phyloP scores from a whole-genome alignment of 2,113 vertebrate genomes.

The Mastomys natalensis region DNA sequence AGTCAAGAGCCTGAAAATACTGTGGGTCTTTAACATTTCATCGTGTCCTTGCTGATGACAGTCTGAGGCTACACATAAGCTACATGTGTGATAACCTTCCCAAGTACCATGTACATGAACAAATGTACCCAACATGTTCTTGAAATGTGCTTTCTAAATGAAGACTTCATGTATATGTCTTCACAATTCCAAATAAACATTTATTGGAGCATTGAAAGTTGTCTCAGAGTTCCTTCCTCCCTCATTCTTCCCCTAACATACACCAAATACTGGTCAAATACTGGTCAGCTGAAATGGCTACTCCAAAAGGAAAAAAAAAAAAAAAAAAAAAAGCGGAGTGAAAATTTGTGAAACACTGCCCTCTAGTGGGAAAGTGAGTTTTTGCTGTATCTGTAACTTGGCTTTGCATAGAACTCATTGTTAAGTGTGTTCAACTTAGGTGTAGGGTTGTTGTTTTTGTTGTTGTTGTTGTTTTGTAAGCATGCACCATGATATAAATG shows the following conservation, averaged over 20 bases:
- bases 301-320: background rate
- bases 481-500: background rate
- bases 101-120: background rate
- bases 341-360: slow-evolving; percentile 78
- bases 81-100: background rate
- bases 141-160: background rate
- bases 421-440: background rate
- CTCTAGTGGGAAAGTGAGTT: slow-evolving; percentile 69
- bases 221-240: background rate
- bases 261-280: background rate
- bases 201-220: background rate
- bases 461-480: background rate
- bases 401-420: background rate
- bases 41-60: background rate
- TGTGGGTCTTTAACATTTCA: background rate
- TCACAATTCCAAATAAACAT: background rate
- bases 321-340: slow-evolving; percentile 47
- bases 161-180: background rate
- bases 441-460: no score
- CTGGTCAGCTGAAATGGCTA: background rate
- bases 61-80: background rate
- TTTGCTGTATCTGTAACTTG: background rate
- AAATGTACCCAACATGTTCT: background rate
- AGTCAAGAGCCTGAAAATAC: slow-evolving; percentile 23
- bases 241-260: no score